Base-by-base conservation (phyloP, 2,113 vertebrate genomes). In the Onychorhynchus coronatus region DNA sequence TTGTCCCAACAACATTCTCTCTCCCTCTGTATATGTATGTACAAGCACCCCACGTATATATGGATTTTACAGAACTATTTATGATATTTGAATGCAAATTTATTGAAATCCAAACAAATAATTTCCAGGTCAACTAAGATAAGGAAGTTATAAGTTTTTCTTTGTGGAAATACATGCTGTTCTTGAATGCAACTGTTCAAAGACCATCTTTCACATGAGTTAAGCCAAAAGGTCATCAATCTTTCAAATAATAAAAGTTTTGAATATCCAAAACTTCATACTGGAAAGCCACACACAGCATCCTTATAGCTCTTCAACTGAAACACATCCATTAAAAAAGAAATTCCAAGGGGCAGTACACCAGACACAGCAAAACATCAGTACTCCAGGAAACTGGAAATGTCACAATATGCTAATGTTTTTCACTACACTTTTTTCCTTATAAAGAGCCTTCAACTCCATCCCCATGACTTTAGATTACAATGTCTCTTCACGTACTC, bases 391-490 rank as follows among this genome's bases (percentile, higher is more conserved):
- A 81, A 91, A 78, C 5, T 30, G 44, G 42, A 72, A 92, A 53
- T 5, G 3, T 41, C 39, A 41, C 2, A 23, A 70, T 28, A 68
- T 0, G 0, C 10, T n/a, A 30, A 46, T 27, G n/a, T 27, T 84
- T 84, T 65, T 47, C 79, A 58, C 61, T 14, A 65, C 19, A 6
- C 21, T 87, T 91, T 91, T 27, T 61, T 35, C 41, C 59, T 35
- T 12, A 35, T 17, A 77, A 58, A 21, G 14, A 61, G 24, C 19
- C 14, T 79, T 61, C 77, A 50, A 35, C 28, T 71, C 55, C 37
- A 39, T 22, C 35, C 33, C 52, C 16, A 31, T 1, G 1, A 35
- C 23, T 77, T 31, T 8, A 42, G 35, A 50, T 67, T 49, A 50
- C 0, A 4, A 53, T 13, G 56, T 39, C 12, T 67, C 39, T 53